Evolutionary conservation across 2,113 vertebrate species (phyloP), one percentile per base, ranked within the genome.

Genomic region (Corapipo altera): DNA sequence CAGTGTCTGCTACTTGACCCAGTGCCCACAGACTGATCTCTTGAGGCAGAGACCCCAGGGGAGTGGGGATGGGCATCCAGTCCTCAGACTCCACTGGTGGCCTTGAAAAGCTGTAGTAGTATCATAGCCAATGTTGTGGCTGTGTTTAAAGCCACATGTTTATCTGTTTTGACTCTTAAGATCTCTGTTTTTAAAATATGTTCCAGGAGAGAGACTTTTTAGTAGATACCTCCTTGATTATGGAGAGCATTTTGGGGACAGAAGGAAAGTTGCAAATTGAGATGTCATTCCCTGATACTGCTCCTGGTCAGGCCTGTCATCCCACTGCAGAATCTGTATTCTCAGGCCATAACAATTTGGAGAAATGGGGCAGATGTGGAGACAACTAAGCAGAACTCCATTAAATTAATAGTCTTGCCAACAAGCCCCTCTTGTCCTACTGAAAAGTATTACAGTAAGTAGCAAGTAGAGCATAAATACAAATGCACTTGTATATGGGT

Each of bases 141-240:
- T 95, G 11, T 11, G 52, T 82, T 86, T 91, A 23, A 81, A 87
- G 51, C 61, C 43, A 16, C 48, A 9, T n/a, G 28, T 87, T 79
- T 49, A 22, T 61, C 11, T 95, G 51, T 89, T 94, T 94, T 95
- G 96, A 89, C 93, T 97, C 23, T 18, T 39, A 64, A 65, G 70
- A 21, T 59, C 39, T 67, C 44, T 89, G 55, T 33, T 92, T 93
- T 81, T 78, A 32, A 77, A 83, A 24, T 23, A 19, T 5, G 9
- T 84, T 93, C 61, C 44, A 92, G 33, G n/a, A 84, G 27, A 16
- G 10, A 58, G n/a, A 76, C 12, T 2, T 89, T 86, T 91, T 82
- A 49, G 28, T 81, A 81, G 69, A 78, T 49, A 37, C 33, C 39
- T 74, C 46, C 19, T 75, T 82, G 41, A 74, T 91, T 87, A 30